Percentiles rank a stretch among this genome's conserved stretches.
Conservation (phyloP, 2,888 invertebrate species). For the Acleris emargana region DNA sequence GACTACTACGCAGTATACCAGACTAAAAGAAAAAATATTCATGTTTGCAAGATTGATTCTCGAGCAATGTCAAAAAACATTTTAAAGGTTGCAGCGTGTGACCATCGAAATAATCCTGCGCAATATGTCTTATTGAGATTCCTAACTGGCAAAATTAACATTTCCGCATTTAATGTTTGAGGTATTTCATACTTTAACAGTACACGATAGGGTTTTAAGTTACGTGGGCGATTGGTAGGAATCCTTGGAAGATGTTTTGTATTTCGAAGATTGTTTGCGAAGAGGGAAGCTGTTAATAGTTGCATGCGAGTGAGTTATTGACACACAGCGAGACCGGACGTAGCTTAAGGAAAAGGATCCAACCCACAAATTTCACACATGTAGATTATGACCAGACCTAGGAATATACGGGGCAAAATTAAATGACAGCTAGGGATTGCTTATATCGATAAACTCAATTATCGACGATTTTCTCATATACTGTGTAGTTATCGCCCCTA, state of each 20-base stretch:
- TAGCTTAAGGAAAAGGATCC: no score
- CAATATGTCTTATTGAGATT: conserved; percentile 18
- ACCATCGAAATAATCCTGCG: conserved; percentile 16
- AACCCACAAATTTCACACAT: no score
- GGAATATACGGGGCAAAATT: no score
- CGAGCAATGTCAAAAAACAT: not conserved
- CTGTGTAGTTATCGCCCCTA: no score
- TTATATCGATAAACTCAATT: no score
- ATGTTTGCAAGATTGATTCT: no score
- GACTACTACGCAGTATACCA: no score
- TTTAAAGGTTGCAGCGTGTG: conserved; percentile 19
- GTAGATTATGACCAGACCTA: no score
- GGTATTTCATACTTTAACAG: not conserved
- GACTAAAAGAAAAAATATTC: no score
- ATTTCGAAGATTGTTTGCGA: conserved; percentile 5
- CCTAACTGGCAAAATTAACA: conserved; percentile 11
- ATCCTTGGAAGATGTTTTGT: conserved; percentile 5
- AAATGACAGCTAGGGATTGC: no score
- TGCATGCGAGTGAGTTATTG: not conserved
- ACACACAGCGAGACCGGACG: no score
- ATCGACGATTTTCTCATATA: no score
- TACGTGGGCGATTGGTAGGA: not conserved
- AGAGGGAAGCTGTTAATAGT: not conserved
- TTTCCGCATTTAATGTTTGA: conserved; percentile 11
- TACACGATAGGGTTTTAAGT: not conserved